Conservation (phyloP, 2,113 vertebrate genomes). For the Lagopus muta region DNA sequence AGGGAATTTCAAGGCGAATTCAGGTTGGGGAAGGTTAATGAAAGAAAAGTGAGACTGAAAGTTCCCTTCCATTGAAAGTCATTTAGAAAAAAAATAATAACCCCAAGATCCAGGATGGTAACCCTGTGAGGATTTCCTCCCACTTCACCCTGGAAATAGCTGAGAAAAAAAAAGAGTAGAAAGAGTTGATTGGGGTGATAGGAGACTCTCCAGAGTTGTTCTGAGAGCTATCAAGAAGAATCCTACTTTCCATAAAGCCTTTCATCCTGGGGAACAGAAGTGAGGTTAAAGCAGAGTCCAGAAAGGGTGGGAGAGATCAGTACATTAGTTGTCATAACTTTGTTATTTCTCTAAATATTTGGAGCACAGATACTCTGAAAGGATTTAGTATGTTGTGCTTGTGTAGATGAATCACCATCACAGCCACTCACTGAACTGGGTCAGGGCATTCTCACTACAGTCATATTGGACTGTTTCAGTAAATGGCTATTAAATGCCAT, state of each 20-base stretch:
- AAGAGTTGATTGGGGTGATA: neutral
- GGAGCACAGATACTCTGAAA: neutral
- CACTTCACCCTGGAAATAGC: neutral
- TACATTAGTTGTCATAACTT: neutral
- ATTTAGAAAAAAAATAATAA: neutral
- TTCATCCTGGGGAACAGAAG: neutral
- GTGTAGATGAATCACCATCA: neutral
- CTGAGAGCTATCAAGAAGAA: neutral
- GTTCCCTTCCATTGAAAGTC: neutral
- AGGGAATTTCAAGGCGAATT: neutral
- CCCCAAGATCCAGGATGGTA: neutral
- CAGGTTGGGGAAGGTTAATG: neutral
- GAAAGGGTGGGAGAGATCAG: neutral
- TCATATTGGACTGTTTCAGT: neutral
- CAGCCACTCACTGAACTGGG: neutral
- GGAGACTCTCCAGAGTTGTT: neutral
- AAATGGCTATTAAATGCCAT: conserved; percentile 11
- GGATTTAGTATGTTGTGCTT: neutral
- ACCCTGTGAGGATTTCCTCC: neutral
- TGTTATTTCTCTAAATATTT: neutral
- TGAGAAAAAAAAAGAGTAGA: neutral
- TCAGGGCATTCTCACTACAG: neutral
- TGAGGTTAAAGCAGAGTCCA: neutral
- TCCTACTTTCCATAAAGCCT: neutral
- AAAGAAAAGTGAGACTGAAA: neutral